Evolutionary conservation across 2,113 vertebrate genomes (phyloP).

Genomic region (Notarius quadriscutis): DNA sequence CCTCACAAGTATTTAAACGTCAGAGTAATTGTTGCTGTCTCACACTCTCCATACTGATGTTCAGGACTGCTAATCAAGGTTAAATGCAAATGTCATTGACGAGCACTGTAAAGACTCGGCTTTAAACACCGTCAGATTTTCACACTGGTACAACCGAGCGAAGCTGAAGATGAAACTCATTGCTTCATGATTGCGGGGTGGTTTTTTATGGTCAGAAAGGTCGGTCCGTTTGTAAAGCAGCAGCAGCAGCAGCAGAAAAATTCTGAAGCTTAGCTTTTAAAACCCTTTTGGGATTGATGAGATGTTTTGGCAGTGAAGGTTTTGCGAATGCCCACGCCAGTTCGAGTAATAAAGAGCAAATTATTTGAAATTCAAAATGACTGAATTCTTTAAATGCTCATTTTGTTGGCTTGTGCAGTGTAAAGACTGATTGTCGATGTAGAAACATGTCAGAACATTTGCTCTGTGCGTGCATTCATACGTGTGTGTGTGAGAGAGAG

Average conservation of each 20-base stretch:
- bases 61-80: constrained; percentile 34
- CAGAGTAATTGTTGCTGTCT: neutral
- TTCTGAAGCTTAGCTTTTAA: neutral
- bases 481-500: neutral
- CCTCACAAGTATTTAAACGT: neutral
- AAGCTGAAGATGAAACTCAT: neutral
- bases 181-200: neutral
- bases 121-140: constrained; percentile 15
- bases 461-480: neutral
- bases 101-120: neutral
- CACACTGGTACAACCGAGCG: neutral
- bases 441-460: neutral
- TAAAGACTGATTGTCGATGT: neutral
- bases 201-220: neutral
- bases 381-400: neutral
- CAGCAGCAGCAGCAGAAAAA: neutral
- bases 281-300: neutral
- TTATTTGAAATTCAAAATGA: neutral
- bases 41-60: neutral
- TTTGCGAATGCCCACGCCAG: neutral
- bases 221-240: neutral
- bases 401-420: neutral
- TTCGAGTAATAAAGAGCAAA: neutral
- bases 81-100: constrained; percentile 30
- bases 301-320: neutral